phyloP scores from a whole-genome alignment of 1,140 invertebrate species.

The Charaxes varanes region DNA sequence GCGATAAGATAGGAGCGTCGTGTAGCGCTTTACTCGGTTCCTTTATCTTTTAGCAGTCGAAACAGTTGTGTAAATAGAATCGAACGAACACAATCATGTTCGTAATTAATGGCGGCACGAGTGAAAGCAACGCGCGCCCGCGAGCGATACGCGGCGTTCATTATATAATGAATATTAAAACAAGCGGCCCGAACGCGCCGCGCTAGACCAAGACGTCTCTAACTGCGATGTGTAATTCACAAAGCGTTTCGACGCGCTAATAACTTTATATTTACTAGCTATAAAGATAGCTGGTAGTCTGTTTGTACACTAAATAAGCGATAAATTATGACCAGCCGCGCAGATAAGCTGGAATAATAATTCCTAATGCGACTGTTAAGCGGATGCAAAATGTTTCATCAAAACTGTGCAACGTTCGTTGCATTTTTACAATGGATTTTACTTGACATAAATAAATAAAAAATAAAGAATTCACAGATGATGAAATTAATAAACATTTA shows the following conservation, averaged over 20 bases:
- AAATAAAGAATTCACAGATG: too few species aligned
- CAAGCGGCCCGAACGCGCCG: conserved; percentile 57
- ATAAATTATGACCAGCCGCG: conserved; percentile 10
- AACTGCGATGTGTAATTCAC: conserved; percentile 32
- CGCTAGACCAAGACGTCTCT: conserved; percentile 31
- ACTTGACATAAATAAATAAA: too few species aligned
- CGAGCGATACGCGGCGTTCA: conserved; percentile 46
- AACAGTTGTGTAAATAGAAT: conserved; percentile 67
- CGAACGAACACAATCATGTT: conserved; percentile 53
- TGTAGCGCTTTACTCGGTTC: conserved; percentile 45
- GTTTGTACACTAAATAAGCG: conserved; percentile 22
- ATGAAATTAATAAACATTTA: too few species aligned
- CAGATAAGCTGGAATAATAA: conserved; percentile 8
- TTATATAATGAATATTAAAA: conserved; percentile 70
- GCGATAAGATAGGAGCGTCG: conserved; percentile 63
- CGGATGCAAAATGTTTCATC: too few species aligned
- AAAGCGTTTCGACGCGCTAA: conserved; percentile 6
- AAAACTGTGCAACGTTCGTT: too few species aligned
- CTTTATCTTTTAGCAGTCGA: conserved; percentile 66
- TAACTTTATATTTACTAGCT: conserved; percentile 14
- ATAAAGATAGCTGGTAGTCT: conserved; percentile 13
- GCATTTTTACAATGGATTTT: too few species aligned
- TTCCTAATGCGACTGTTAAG: too few species aligned
- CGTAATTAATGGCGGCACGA: conserved; percentile 54
- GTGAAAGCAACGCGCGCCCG: conserved; percentile 56